phyloP scores from a whole-genome alignment of 2,797 vertebrate genomes.

The Amazonetta brasiliensis region DNA sequence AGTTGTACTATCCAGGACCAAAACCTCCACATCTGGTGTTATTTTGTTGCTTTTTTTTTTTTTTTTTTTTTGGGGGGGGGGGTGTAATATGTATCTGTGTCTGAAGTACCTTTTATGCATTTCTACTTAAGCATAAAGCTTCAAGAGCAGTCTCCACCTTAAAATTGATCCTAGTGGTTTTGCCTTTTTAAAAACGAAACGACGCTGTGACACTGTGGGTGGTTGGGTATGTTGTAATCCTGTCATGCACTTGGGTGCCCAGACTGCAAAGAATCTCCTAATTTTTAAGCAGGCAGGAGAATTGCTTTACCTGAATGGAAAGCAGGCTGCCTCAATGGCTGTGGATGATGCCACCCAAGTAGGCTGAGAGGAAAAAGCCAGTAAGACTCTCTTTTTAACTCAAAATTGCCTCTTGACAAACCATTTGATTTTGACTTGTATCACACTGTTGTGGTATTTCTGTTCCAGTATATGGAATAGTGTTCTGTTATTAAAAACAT shows the following conservation, averaged over 20 bases:
- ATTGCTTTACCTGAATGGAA: slow-evolving; percentile 67
- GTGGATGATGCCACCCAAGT: slow-evolving; percentile 53
- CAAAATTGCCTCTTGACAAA: background rate
- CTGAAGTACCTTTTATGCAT: background rate
- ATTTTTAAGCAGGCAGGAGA: slow-evolving; percentile 30
- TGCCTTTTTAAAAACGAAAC: accelerated
- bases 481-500: background rate
- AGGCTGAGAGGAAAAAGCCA: slow-evolving; percentile 27
- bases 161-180: background rate
- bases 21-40: background rate
- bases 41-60: background rate
- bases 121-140: background rate
- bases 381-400: background rate
- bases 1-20: background rate
- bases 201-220: slow-evolving; percentile 45
- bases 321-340: slow-evolving; percentile 15
- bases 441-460: slow-evolving; percentile 25
- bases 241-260: slow-evolving; percentile 69
- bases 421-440: slow-evolving; percentile 23
- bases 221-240: slow-evolving; percentile 63
- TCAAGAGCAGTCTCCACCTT: background rate
- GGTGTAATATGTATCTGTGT: background rate
- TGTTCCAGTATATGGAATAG: background rate
- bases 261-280: slow-evolving; percentile 54
- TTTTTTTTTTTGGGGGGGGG: no score